These are phyloP conservation scores for Drosophila erecta DNA, from an alignment of 1,140 invertebrate species.

Conservation along the genomic window DNA sequence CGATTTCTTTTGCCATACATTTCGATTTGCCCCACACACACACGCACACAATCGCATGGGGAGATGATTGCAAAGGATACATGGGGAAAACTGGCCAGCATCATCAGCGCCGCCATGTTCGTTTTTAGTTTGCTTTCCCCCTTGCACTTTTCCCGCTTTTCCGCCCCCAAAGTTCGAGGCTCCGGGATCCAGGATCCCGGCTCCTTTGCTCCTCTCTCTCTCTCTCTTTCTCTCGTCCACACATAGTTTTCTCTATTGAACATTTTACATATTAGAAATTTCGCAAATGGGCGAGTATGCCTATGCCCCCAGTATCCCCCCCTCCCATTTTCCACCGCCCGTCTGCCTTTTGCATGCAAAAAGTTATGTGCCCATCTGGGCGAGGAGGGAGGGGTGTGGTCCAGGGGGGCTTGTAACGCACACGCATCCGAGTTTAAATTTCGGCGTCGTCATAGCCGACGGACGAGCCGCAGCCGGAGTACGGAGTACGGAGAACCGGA, in stretches of 20 bases:
- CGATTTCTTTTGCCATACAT: conserved; percentile 77
- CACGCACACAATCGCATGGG: conserved; percentile 12
- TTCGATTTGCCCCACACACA: conserved; percentile 55
- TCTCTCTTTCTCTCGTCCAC: conserved; percentile 21
- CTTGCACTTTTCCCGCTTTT: conserved; percentile 8
- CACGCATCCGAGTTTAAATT: conserved; percentile 75
- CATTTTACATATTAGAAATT: conserved; percentile 83
- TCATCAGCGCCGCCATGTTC: conserved; percentile 62
- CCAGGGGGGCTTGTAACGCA: conserved; percentile 51
- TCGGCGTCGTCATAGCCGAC: conserved; percentile 50
- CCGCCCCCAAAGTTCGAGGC: conserved; percentile 26
- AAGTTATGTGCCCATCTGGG: conserved; percentile 66
- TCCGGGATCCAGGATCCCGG: conserved; percentile 21
- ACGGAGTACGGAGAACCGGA: conserved; percentile 21
- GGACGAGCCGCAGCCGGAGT: conserved; percentile 46
- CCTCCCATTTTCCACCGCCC: background rate
- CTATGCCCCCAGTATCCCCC: conserved; percentile 7
- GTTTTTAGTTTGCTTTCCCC: conserved; percentile 59
- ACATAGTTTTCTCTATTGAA: conserved; percentile 83
- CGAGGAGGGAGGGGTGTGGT: background rate
- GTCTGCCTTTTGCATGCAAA: conserved; percentile 48
- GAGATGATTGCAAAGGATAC: conserved; percentile 33
- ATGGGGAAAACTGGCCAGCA: conserved; percentile 26
- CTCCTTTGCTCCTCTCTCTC: conserved; percentile 15
- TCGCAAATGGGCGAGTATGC: conserved; percentile 72